Evolutionary conservation across 2,113 vertebrate species (phyloP).

Genomic region (Gopherus evgoodei): DNA sequence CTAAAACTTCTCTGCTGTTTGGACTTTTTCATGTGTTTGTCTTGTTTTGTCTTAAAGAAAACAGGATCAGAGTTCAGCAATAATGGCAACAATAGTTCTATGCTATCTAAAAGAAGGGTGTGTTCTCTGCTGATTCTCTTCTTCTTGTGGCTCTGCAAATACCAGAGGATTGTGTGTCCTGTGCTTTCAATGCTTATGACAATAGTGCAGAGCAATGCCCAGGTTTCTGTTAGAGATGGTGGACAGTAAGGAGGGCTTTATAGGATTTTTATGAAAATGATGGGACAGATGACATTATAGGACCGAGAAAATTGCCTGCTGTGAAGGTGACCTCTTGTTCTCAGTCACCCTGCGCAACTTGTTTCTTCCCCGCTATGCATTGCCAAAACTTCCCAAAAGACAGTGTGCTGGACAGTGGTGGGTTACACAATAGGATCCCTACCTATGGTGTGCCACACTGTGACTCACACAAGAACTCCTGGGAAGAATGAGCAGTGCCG

Average conservation of each 20-base stretch:
- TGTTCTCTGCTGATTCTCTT: neutral
- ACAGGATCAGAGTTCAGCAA: neutral
- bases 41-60: neutral
- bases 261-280: neutral
- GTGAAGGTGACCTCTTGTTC: neutral
- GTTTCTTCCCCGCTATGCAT: neutral
- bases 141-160: neutral
- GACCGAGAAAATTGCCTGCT: neutral
- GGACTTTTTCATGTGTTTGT: neutral
- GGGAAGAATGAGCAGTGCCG: neutral
- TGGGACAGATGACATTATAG: neutral
- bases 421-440: neutral
- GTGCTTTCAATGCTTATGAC: neutral
- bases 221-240: neutral
- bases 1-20: neutral
- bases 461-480: neutral
- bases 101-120: neutral
- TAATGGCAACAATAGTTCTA: neutral
- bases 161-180: neutral
- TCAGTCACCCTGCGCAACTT: neutral
- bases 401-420: neutral
- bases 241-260: neutral
- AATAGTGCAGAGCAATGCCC: neutral
- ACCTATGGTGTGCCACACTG: neutral
- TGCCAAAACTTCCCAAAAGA: neutral